phyloP scores from a whole-genome alignment of 1,140 invertebrate genomes.

The Drosophila chauvacae region DNA sequence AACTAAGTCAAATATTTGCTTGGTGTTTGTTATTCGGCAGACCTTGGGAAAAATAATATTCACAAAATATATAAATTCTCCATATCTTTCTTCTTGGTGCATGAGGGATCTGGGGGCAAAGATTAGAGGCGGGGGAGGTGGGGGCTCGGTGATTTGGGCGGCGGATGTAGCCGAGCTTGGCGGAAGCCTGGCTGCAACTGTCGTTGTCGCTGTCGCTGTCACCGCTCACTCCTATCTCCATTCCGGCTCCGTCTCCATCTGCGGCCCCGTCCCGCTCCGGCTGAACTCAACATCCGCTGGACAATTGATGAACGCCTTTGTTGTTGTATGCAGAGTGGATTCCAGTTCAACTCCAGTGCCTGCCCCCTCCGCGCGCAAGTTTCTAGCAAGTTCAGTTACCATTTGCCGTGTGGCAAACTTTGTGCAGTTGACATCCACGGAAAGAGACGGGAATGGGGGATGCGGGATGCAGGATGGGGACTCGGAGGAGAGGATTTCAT shows the following conservation, averaged over 20 bases:
- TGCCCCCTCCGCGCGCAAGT: slow-evolving; percentile 48
- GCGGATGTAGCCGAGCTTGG: slow-evolving; percentile 59
- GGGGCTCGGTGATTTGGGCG: slow-evolving; percentile 10
- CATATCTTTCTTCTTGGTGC: neutral
- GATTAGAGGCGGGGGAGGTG: neutral
- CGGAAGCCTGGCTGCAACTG: slow-evolving; percentile 61
- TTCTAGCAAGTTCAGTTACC: slow-evolving; percentile 65
- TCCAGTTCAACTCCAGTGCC: slow-evolving; percentile 45
- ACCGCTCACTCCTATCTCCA: slow-evolving; percentile 36
- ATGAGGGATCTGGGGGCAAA: neutral
- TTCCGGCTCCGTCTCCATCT: slow-evolving; percentile 4
- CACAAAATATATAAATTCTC: too few species aligned
- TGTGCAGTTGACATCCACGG: slow-evolving; percentile 65
- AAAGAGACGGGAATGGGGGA: neutral
- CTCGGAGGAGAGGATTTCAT: slow-evolving; percentile 26
- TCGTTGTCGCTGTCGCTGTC: slow-evolving; percentile 31
- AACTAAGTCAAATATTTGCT: neutral
- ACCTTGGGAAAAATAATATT: too few species aligned
- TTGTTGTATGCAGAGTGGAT: slow-evolving; percentile 63
- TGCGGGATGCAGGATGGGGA: neutral
- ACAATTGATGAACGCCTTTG: slow-evolving; percentile 80
- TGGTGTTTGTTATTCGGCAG: neutral
- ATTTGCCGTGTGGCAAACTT: slow-evolving; percentile 79
- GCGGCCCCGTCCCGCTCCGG: neutral
- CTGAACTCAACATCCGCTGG: slow-evolving; percentile 78